Evolutionary conservation across 2,797 vertebrate species (phyloP), one percentile per base, ranked within the genome.

Genomic region (Valencia hispanica): DNA sequence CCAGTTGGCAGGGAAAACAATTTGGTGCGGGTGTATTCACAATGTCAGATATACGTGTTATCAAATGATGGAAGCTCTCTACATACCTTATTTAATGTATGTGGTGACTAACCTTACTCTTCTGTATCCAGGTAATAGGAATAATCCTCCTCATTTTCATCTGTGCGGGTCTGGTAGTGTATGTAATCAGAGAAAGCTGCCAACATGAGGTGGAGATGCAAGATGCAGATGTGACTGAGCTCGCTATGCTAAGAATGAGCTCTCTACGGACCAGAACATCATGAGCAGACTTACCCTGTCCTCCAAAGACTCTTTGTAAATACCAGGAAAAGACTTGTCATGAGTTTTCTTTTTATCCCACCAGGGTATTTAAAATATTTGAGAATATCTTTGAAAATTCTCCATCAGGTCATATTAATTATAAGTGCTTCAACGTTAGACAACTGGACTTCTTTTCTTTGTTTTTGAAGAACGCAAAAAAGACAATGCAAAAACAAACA

Each of bases 121-220:
- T 81, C 65, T 86, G 69, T 66, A 57, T 77, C 73, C 91, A 95
- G 95, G 94, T 95, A 87, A 93, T 95, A 87, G 94, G 95, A 84
- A 95, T 95, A 78, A 70, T 92, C 83, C 93, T 95, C 80, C 95
- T 96, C 79, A 94, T 95, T 81, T 94, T 94, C 89, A 95, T 95
- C 93, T 95, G 94, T 91, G 83, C 92, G 89, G 94, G 94, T 91
- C 94, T 96, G 74, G 83, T 96, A 80, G 92, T 95, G 69, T 94
- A 95, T 84, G 92, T 95, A 59, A 88, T 94, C 84, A 92, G 94
- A 93, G 92, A 95, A 81, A 94, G 94, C 86, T 95, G 94, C 91
- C 86, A 92, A 14, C 92, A 93, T 73, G 93, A 94, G 68, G 76
- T 86, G 74, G 91, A 92, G 75, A 91, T 93, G 85, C 91, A 92